Base-by-base conservation (phyloP, 1,140 invertebrate genomes). In the Stegodyphus dumicola region DNA sequence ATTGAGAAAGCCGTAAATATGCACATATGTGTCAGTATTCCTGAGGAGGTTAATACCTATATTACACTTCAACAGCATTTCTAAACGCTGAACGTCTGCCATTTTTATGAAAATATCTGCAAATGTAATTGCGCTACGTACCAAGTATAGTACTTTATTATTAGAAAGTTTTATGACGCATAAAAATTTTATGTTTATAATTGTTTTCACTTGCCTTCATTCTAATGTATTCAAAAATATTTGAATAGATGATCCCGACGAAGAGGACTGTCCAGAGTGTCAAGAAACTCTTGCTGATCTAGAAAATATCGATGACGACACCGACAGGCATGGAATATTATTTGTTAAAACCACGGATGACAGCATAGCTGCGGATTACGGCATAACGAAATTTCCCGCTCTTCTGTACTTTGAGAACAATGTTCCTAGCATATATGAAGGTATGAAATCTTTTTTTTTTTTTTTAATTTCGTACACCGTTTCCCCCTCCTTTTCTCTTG, bases 261-360 rank as follows among this genome's bases (percentile, higher is more conserved):
- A 96, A 90, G 83, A 85, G 69, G 95, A 96, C 85, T 98, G 96
- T 90, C 94, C 95, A 65, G 95, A 96, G 88, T 97, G 96, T 88
- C 91, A 92, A 74, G 93, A 93, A 78, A 96, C 97, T 86, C 91
- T 98, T 53, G 96, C 97, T 90, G 96, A 97, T 91, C 89, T 98
- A 54, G 97, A 98, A 91, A 98, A 98, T 89, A 98, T 98, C 81
- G 97, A 98, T 88, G 96, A 98, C 89, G 96, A 98, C 89, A 97
- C 96, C 89, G 96, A 98, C 89, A 92, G 96, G 88, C 96, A 98
- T 89, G 96, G 95, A 54, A 97, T 98, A 7, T 95, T 94, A 70
- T 97, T 98, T 89, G 94, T 98, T 0, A 97, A 98, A 91, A 98
- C 96, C 1, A 94, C 96, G 88, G 96, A 98, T 89, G 93, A 94